These are phyloP conservation scores for Candoia aspera DNA, from an alignment of 2,113 vertebrate genomes.

Conservation along the genomic window DNA sequence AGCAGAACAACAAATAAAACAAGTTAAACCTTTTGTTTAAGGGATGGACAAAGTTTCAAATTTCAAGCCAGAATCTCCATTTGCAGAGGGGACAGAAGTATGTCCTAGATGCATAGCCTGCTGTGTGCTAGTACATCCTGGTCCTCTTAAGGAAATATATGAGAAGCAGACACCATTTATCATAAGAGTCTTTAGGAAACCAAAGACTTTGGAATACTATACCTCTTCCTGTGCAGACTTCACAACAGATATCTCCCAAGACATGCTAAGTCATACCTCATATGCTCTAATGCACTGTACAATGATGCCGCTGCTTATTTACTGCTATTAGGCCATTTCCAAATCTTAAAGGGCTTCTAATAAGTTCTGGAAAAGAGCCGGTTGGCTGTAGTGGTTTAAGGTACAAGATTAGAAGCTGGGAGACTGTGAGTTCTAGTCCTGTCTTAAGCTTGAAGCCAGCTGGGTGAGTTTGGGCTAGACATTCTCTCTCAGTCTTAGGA, in stretches of 20 bases:
- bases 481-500: neutral
- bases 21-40: neutral
- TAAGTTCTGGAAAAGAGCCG: no score
- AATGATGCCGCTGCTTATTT: neutral
- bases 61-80: neutral
- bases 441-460: neutral
- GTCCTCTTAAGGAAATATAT: neutral
- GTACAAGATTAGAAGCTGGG: neutral
- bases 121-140: neutral
- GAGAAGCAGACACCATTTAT: neutral
- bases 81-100: neutral
- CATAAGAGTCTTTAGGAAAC: neutral
- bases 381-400: neutral
- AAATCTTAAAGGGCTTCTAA: neutral
- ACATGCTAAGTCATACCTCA: neutral
- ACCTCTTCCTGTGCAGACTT: neutral
- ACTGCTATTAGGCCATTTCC: neutral
- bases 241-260: neutral
- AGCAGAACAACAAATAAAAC: slow-evolving; percentile 15
- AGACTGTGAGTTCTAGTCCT: neutral
- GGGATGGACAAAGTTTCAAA: neutral
- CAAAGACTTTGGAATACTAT: neutral
- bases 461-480: neutral
- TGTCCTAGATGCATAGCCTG: neutral
- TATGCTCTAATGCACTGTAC: neutral